Conservation (phyloP, 2,888 invertebrate genomes). For the Vesta saturnalis region DNA sequence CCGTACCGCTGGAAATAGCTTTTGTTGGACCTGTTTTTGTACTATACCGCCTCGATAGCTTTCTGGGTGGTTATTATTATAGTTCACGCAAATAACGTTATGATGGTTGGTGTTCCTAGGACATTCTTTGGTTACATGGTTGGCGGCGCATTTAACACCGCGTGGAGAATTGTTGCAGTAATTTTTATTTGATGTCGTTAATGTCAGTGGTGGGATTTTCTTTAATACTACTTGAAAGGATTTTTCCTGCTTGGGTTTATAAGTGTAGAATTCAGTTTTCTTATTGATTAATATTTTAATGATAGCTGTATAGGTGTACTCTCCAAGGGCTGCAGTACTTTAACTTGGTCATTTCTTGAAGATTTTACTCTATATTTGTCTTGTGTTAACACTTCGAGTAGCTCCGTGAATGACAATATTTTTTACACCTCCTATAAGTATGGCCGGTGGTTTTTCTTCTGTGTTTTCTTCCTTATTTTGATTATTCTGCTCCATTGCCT, state of each 20-base stretch:
- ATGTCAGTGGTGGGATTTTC: constrained; percentile 10
- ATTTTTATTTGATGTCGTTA: constrained; percentile 9
- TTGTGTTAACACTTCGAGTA: background rate
- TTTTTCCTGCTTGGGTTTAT: too few species aligned
- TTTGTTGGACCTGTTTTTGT: too few species aligned
- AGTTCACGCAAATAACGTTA: too few species aligned
- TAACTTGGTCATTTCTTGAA: constrained; percentile 7
- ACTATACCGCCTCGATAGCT: too few species aligned
- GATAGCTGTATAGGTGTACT: constrained; percentile 14
- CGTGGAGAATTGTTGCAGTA: too few species aligned
- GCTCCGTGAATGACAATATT: constrained; percentile 8
- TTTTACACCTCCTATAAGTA: constrained; percentile 13
- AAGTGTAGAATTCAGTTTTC: constrained; percentile 7
- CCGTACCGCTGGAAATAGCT: too few species aligned
- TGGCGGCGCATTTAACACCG: too few species aligned
- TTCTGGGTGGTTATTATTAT: too few species aligned
- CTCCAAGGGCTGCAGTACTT: constrained; percentile 14
- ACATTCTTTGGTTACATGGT: too few species aligned
- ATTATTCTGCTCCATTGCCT: constrained; percentile 3
- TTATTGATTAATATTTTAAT: constrained; percentile 12
- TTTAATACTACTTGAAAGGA: background rate
- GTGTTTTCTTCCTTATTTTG: background rate
- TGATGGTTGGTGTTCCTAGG: too few species aligned
- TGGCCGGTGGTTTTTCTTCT: constrained; percentile 4
- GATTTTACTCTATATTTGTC: constrained; percentile 11